A percentile compares a stretch with the other conserved stretches of the same genome.
Conservation (phyloP, 2,113 vertebrate species). For the Felis chaus region DNA sequence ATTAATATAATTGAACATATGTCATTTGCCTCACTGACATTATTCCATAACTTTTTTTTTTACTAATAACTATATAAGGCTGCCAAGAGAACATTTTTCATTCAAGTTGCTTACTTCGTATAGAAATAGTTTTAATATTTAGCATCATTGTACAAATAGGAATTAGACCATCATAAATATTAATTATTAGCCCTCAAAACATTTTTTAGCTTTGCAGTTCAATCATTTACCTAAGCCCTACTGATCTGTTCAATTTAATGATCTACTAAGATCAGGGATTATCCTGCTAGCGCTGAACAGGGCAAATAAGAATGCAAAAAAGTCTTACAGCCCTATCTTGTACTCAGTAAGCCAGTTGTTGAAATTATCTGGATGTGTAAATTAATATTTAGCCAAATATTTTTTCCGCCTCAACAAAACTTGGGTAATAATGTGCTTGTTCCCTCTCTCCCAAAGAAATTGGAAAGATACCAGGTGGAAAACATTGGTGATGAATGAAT, state of each 20-base stretch:
- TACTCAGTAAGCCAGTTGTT: not conserved
- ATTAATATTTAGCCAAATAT: not conserved
- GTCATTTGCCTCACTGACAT: not conserved
- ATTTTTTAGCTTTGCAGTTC: constrained; percentile 20
- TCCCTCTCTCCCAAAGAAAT: not conserved
- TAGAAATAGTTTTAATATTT: constrained; percentile 57
- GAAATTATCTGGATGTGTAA: not conserved
- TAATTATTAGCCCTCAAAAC: not conserved
- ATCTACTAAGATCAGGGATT: not conserved
- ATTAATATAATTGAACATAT: constrained; percentile 46
- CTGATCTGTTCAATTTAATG: not conserved
- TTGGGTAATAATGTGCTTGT: not conserved
- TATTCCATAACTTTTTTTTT: constrained; percentile 41
- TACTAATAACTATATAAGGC: constrained; percentile 23
- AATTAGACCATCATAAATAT: not conserved
- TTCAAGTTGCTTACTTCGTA: not conserved
- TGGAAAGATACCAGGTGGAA: not conserved
- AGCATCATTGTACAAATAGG: not conserved
- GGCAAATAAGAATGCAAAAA: not conserved
- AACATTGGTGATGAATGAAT: not conserved
- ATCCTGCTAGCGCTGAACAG: not conserved
- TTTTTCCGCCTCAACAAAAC: not conserved
- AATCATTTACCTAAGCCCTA: not conserved
- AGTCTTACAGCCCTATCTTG: not conserved
- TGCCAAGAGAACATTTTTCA: constrained; percentile 37